These are phyloP conservation scores for Zaprionus vittiger DNA, from an alignment of 1,140 invertebrate genomes.

Conservation along the genomic window DNA sequence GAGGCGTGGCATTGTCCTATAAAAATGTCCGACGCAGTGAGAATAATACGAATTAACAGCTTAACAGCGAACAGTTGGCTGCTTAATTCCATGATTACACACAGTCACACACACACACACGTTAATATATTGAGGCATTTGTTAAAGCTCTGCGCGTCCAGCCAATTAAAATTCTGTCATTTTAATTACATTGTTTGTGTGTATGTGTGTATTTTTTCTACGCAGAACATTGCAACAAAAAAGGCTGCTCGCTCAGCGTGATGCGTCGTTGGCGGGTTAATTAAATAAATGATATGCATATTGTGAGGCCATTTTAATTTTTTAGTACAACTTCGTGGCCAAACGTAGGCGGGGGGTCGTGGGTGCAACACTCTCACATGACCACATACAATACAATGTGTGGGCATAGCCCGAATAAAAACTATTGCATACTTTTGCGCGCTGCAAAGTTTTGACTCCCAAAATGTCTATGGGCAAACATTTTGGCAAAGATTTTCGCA, in stretches of 20 bases:
- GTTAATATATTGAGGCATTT: conserved; percentile 15
- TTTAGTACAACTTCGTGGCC: conserved; percentile 1
- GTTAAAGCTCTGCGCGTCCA: conserved; percentile 19
- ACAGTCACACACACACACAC: neutral
- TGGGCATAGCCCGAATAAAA: conserved; percentile 58
- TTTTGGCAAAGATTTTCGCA: conserved; percentile 79
- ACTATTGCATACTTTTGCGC: conserved; percentile 67
- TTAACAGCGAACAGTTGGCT: conserved; percentile 32
- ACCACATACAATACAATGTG: conserved; percentile 66
- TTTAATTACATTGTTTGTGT: conserved; percentile 16
- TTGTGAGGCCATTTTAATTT: conserved; percentile 64
- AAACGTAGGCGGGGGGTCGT: neutral
- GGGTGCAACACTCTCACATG: conserved; percentile 35
- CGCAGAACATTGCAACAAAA: conserved; percentile 1
- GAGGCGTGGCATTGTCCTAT: conserved; percentile 23
- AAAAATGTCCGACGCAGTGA: conserved; percentile 17
- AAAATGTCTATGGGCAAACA: conserved; percentile 79
- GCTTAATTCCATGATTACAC: conserved; percentile 54
- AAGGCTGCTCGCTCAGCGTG: conserved; percentile 42
- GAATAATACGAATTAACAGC: conserved; percentile 63
- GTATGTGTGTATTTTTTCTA: conserved; percentile 5
- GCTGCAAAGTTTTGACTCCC: conserved; percentile 57
- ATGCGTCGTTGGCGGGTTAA: conserved; percentile 40
- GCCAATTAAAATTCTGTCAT: conserved; percentile 41
- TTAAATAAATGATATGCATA: conserved; percentile 58